These are phyloP conservation scores for Apamea epomidion DNA, from an alignment of 2,888 invertebrate species.

Conservation along the genomic window DNA sequence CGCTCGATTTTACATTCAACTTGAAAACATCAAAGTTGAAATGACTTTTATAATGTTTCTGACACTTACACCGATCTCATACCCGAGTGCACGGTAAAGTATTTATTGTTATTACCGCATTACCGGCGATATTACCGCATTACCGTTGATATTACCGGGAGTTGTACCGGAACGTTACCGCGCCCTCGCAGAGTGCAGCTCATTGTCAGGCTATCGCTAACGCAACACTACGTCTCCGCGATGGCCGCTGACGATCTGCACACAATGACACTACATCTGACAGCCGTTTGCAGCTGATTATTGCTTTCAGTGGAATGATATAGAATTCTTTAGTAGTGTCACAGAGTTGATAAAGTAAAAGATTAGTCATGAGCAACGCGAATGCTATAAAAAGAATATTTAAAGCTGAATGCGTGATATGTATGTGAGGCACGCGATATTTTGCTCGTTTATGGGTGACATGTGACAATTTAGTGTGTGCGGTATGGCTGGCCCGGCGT, in stretches of 20 bases:
- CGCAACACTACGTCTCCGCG: constrained; percentile 10
- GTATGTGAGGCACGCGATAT: neutral
- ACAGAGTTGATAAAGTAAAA: constrained; percentile 28
- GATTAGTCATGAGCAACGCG: constrained; percentile 29
- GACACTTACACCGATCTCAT: neutral
- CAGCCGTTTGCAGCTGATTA: constrained; percentile 21
- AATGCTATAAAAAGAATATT: constrained; percentile 12
- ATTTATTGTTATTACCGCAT: constrained; percentile 42
- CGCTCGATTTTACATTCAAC: neutral
- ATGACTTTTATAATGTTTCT: neutral
- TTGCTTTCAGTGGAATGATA: constrained; percentile 30
- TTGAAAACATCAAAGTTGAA: neutral
- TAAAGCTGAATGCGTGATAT: neutral
- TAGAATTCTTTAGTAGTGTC: constrained; percentile 23
- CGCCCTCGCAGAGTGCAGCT: neutral
- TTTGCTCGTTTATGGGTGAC: constrained; percentile 30
- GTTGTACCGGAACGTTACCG: constrained; percentile 6
- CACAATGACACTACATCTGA: constrained; percentile 9
- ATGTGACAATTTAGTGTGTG: constrained; percentile 55
- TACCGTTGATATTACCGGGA: constrained; percentile 12
- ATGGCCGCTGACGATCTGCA: constrained; percentile 29
- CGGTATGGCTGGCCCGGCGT: constrained; percentile 31
- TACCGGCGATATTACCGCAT: constrained; percentile 15
- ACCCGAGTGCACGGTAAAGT: neutral
- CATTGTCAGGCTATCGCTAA: neutral